Evolutionary conservation across 2,797 vertebrate genomes (phyloP).

Genomic region (Miichthys miiuy): DNA sequence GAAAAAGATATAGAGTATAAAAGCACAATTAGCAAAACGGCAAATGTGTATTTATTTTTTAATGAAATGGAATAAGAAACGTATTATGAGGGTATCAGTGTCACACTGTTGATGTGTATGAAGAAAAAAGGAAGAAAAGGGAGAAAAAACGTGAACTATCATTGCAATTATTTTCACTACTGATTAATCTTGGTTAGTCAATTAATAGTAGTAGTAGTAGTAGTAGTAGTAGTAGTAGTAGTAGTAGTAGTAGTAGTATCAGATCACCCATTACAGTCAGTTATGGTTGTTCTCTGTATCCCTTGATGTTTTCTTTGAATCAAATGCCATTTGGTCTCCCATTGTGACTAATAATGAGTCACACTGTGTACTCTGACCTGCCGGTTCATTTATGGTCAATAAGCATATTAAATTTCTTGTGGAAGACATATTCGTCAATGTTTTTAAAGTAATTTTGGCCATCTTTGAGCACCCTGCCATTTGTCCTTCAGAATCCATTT

Average conservation of each 20-base stretch:
- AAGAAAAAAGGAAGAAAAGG: not conserved
- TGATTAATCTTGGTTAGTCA: not conserved
- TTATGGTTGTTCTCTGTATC: conserved; percentile 17
- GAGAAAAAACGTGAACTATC: not conserved
- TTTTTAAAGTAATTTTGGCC: conserved; percentile 44
- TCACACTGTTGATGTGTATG: not conserved
- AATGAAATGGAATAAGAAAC: not conserved
- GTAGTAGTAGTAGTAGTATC: too few species aligned
- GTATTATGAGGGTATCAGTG: not conserved
- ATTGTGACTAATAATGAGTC: conserved; percentile 59
- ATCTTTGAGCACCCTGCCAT: conserved; percentile 35
- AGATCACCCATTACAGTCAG: too few species aligned
- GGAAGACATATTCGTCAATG: conserved; percentile 47
- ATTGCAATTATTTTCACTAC: not conserved
- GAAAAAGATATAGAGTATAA: not conserved
- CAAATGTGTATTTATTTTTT: not conserved
- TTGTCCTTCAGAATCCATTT: conserved; percentile 39
- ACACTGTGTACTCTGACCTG: conserved; percentile 21
- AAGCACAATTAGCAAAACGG: conserved; percentile 3
- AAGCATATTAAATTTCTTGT: conserved; percentile 53
- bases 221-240: too few species aligned
- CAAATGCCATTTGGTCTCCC: conserved; percentile 40
- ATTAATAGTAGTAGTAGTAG: too few species aligned
- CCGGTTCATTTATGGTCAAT: conserved; percentile 54
- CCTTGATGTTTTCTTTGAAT: conserved; percentile 56